Percentiles rank a stretch among this genome's conserved stretches.
Evolutionary conservation across 1,140 invertebrate species (phyloP).

Genomic region (Lordiphosa stackelbergi): DNA sequence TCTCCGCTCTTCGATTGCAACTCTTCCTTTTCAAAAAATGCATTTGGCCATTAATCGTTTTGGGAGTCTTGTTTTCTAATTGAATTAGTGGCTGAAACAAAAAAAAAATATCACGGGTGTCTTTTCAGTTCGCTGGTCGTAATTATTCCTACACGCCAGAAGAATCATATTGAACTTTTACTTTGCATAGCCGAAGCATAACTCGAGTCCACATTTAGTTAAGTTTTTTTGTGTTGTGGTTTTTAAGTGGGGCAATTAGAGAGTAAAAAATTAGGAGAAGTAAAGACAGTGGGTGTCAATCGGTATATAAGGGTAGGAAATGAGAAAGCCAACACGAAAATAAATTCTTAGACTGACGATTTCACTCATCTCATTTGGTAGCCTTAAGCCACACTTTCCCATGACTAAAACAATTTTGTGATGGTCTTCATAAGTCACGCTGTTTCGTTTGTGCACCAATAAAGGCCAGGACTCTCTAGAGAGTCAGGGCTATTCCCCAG

Average conservation of each 20-base stretch:
- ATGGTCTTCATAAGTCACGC: constrained; percentile 58
- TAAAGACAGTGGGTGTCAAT: constrained; percentile 8
- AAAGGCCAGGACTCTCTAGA: constrained; percentile 33
- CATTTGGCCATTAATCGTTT: constrained; percentile 46
- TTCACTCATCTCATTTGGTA: constrained; percentile 4
- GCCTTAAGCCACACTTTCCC: constrained; percentile 46
- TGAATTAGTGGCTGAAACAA: constrained; percentile 32
- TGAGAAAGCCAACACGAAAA: neutral
- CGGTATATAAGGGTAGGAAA: too few relatives aligned
- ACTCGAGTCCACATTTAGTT: neutral
- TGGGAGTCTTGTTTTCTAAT: constrained; percentile 41
- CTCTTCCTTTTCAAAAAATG: constrained; percentile 51
- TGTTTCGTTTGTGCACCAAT: constrained; percentile 55
- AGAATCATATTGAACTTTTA: constrained; percentile 51
- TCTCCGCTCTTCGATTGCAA: constrained; percentile 35
- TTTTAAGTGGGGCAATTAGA: constrained; percentile 40
- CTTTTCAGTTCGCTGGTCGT: constrained; percentile 19
- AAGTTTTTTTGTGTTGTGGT: neutral
- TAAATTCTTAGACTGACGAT: constrained; percentile 28
- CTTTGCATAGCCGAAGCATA: constrained; percentile 19
- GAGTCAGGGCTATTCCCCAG: constrained; percentile 21
- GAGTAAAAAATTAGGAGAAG: constrained; percentile 38
- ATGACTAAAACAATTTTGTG: constrained; percentile 62
- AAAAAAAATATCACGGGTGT: constrained; percentile 32
- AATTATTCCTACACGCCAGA: constrained; percentile 46